Evolutionary conservation across 2,113 vertebrate genomes (phyloP).

Genomic region (Bufo gargarizans): DNA sequence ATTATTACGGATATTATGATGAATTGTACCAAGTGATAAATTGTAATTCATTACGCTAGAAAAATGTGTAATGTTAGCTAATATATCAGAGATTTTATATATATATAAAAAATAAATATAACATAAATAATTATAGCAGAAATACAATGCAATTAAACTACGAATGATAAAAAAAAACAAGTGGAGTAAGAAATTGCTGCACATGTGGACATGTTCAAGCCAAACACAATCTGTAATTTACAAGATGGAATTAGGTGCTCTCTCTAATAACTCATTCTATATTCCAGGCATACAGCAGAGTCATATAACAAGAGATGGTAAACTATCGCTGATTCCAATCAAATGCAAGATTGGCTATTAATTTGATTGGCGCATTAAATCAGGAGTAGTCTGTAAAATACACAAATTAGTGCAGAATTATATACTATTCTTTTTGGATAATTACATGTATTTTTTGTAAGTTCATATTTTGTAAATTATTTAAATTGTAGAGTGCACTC

Average conservation of each 20-base stretch:
- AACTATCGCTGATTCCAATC: conserved; percentile 58
- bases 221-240: conserved; percentile 24
- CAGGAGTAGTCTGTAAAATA: conserved; percentile 59
- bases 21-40: neutral
- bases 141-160: neutral
- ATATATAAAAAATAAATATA: neutral
- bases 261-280: conserved; percentile 53
- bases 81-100: neutral
- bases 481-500: conserved; percentile 58
- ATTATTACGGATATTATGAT: neutral
- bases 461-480: conserved; percentile 59
- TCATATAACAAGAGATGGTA: conserved; percentile 58
- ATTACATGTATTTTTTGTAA: conserved; percentile 58
- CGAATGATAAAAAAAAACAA: neutral
- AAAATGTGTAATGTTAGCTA: neutral
- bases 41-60: neutral
- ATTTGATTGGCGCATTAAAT: conserved; percentile 59
- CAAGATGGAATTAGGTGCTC: conserved; percentile 33
- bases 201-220: conserved; percentile 16
- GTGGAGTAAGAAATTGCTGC: neutral
- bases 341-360: conserved; percentile 59
- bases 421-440: conserved; percentile 57
- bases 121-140: neutral
- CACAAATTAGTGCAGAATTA: conserved; percentile 57
- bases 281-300: conserved; percentile 51